Conservation (phyloP, 2,888 invertebrate species). For the Pseudococcus jackbeardsleyi region DNA sequence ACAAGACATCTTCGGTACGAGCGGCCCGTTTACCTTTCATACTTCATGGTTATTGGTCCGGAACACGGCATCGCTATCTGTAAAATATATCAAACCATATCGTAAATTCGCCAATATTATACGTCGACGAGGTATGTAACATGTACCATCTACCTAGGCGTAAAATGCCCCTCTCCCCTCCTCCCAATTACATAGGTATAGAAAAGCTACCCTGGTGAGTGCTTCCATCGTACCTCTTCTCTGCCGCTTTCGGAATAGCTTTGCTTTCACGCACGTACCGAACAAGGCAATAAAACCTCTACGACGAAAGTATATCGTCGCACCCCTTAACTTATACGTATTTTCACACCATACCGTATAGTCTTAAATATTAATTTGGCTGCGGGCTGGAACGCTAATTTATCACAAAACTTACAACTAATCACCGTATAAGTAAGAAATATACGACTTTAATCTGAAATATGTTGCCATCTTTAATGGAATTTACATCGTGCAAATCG, state of each 20-base stretch:
- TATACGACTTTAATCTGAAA: conserved; percentile 1
- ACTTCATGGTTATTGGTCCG: conserved; percentile 18
- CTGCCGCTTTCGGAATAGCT: no score
- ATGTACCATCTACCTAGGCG: no score
- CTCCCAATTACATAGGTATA: no score
- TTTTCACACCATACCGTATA: not conserved
- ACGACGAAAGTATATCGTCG: not conserved
- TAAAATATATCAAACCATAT: not conserved
- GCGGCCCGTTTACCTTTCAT: conserved; percentile 11
- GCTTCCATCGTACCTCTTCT: not conserved
- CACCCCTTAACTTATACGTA: not conserved
- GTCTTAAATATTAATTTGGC: conserved; percentile 17
- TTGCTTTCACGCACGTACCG: no score
- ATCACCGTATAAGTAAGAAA: conserved; percentile 40
- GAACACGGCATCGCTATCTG: conserved; percentile 12
- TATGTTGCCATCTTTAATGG: conserved; percentile 32
- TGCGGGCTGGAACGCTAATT: conserved; percentile 14
- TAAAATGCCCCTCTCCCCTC: no score
- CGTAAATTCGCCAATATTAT: not conserved
- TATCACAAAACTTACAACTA: conserved; percentile 20
- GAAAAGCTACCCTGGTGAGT: not conserved
- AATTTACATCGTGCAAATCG: conserved; percentile 26
- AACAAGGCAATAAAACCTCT: not conserved
- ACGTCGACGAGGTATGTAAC: no score
- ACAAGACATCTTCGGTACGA: conserved; percentile 37